Conservation (phyloP, 2,797 vertebrate genomes). For the Sebastolobus altivelis region DNA sequence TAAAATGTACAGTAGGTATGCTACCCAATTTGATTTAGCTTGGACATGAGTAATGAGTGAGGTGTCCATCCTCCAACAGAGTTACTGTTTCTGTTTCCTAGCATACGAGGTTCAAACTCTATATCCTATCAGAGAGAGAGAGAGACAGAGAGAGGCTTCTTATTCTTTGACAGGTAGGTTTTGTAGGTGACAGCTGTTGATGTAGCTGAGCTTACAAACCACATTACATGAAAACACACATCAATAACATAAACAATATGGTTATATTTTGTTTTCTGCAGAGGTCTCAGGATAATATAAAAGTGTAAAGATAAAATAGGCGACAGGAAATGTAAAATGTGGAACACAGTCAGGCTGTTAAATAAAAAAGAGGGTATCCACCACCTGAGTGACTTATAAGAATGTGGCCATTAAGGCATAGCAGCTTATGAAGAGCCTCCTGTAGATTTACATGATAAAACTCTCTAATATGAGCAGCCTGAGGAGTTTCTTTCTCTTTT, state of each 20-base stretch:
- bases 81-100: conserved; percentile 73
- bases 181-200: conserved; percentile 79
- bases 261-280: not conserved
- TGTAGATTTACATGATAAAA: conserved; percentile 73
- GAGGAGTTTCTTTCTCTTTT: conserved; percentile 40
- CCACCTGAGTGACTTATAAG: conserved; percentile 51
- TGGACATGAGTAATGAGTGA: conserved; percentile 8
- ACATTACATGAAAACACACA: conserved; percentile 3
- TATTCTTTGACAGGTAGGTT: conserved; percentile 85
- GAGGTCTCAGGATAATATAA: not conserved
- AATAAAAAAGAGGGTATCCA: conserved; percentile 29
- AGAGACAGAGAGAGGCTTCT: not conserved
- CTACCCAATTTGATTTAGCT: not conserved
- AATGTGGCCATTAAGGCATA: conserved; percentile 65
- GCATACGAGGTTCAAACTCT: conserved; percentile 79
- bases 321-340: conserved; percentile 5
- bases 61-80: conserved; percentile 1
- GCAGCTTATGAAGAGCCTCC: conserved; percentile 72
- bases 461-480: conserved; percentile 56
- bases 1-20: conserved; percentile 43
- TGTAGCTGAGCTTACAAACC: not conserved
- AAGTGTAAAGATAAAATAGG: not conserved
- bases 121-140: conserved; percentile 51
- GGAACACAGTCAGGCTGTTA: not conserved
- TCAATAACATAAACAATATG: not conserved